These are phyloP conservation scores for Drosophila koepferae DNA, from an alignment of 2,888 invertebrate species.

Conservation along the genomic window DNA sequence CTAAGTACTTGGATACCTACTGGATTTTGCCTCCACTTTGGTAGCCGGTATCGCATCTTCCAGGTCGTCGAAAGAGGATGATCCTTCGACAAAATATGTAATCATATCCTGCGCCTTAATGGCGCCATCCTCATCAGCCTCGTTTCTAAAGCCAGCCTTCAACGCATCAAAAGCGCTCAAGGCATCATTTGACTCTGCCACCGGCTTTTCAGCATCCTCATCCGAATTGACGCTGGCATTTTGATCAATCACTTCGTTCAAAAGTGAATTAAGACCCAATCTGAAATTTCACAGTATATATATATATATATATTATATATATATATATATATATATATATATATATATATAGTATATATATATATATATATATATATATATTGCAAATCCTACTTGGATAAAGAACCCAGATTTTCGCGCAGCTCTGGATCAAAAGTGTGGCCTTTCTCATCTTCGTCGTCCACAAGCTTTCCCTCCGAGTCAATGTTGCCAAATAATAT, in stretches of 20 bases:
- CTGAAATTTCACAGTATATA: conserved; percentile 70
- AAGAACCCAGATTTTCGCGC: conserved; percentile 93
- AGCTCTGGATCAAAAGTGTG: conserved; percentile 92
- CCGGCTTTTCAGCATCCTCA: conserved; percentile 49
- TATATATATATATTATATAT: neutral
- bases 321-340: neutral
- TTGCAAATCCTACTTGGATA: conserved; percentile 86
- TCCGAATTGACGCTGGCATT: conserved; percentile 61
- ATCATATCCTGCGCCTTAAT: conserved; percentile 82
- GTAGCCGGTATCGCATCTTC: no score
- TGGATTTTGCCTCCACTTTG: no score
- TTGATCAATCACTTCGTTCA: conserved; percentile 91
- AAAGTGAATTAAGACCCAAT: conserved; percentile 92
- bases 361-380: neutral
- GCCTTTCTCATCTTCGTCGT: conserved; percentile 88
- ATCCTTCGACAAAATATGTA: no score
- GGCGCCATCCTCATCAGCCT: conserved; percentile 76
- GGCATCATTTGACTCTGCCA: conserved; percentile 22
- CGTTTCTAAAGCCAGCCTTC: conserved; percentile 52
- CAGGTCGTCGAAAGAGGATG: no score
- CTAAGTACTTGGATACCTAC: no score
- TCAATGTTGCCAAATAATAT: conserved; percentile 98
- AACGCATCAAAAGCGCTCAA: conserved; percentile 69
- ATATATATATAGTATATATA: no score
- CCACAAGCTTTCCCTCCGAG: conserved; percentile 94